Conservation (phyloP, 2,888 invertebrate genomes). For the Heliconius charithonia region DNA sequence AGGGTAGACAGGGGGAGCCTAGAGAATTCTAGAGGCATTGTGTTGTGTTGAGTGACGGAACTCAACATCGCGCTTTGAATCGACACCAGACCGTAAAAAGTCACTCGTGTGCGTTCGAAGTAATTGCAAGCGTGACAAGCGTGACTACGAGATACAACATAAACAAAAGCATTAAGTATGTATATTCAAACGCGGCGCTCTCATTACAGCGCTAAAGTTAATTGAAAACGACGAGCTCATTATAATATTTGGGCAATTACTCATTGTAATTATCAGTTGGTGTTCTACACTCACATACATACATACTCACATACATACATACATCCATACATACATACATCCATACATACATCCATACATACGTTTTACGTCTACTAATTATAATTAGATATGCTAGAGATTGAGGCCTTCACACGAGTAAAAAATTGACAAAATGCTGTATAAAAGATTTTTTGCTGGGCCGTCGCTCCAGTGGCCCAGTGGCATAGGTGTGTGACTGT, state of each 20-base stretch:
- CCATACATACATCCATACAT: neutral
- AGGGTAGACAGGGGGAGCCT: too few relatives aligned
- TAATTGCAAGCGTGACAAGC: too few relatives aligned
- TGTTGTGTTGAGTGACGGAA: too few relatives aligned
- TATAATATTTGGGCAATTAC: constrained; percentile 65
- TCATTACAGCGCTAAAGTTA: constrained; percentile 60
- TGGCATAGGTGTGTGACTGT: too few relatives aligned
- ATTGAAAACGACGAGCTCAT: constrained; percentile 60
- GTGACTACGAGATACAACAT: too few relatives aligned
- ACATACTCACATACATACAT: neutral
- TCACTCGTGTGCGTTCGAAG: too few relatives aligned
- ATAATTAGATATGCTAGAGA: constrained; percentile 38
- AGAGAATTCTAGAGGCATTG: too few relatives aligned
- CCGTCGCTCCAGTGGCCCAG: too few relatives aligned
- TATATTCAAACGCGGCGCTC: constrained; percentile 48
- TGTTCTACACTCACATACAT: constrained; percentile 19
- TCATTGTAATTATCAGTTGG: constrained; percentile 57
- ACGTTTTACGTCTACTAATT: constrained; percentile 25
- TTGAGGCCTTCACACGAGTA: constrained; percentile 24
- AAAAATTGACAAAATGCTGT: neutral
- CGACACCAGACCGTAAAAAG: too few relatives aligned
- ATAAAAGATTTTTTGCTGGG: neutral
- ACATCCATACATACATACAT: too few relatives aligned
- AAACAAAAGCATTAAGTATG: too few relatives aligned
- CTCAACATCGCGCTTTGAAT: too few relatives aligned